A percentile compares a stretch with the other conserved stretches of the same genome.
Conservation (phyloP, 2,888 invertebrate genomes). For the Listrodromus nycthemerus region DNA sequence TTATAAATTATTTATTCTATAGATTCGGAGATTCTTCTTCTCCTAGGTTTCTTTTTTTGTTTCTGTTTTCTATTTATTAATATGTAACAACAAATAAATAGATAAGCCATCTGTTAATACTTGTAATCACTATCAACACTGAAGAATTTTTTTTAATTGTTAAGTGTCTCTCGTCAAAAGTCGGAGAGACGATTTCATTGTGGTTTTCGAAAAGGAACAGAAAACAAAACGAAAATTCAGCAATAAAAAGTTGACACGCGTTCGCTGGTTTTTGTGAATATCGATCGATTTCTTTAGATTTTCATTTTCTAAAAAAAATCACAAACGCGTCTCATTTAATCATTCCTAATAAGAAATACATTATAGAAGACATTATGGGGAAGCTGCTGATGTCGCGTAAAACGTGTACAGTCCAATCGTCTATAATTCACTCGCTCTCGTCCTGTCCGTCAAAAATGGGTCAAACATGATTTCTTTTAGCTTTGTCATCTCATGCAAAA, state of each 20-base stretch:
- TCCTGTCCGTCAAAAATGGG: slow-evolving; percentile 18
- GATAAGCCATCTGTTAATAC: slow-evolving; percentile 82
- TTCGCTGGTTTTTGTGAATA: not conserved
- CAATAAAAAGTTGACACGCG: slow-evolving; percentile 33
- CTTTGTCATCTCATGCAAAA: not conserved
- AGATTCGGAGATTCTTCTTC: slow-evolving; percentile 68
- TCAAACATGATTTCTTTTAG: slow-evolving; percentile 6
- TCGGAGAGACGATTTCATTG: slow-evolving; percentile 26
- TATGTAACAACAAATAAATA: slow-evolving; percentile 83
- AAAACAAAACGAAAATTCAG: slow-evolving; percentile 3
- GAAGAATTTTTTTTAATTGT: slow-evolving; percentile 76
- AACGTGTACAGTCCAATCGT: slow-evolving; percentile 69
- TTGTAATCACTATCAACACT: slow-evolving; percentile 82
- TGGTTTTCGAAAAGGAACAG: slow-evolving; percentile 2
- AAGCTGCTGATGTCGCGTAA: slow-evolving; percentile 75
- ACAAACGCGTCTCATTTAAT: slow-evolving; percentile 74
- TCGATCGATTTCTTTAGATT: slow-evolving; percentile 20
- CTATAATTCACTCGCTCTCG: slow-evolving; percentile 60
- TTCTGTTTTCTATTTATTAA: slow-evolving; percentile 79
- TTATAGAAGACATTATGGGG: slow-evolving; percentile 80
- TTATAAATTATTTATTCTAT: slow-evolving; percentile 81
- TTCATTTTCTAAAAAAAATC: slow-evolving; percentile 71
- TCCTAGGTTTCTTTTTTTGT: slow-evolving; percentile 55
- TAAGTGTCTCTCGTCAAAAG: slow-evolving; percentile 48
- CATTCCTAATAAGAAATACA: slow-evolving; percentile 78